A percentile compares a stretch with the other conserved stretches of the same genome.
Conservation (phyloP, 1,140 invertebrate species). For the Eulimnadia texana region DNA sequence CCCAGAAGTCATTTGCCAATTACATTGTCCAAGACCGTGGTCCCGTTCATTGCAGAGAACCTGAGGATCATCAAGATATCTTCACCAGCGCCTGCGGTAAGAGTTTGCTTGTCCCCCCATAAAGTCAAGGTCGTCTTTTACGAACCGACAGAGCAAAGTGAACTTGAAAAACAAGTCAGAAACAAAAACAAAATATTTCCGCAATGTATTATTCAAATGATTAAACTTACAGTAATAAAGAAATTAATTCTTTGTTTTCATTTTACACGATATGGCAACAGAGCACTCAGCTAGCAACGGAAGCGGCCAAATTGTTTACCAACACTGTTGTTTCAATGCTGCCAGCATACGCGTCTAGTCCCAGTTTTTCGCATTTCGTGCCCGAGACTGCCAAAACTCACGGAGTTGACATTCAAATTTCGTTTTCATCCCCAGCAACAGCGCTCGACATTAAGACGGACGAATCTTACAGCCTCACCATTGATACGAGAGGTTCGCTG, state of each 20-base stretch:
- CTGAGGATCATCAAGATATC: neutral
- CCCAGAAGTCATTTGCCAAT: neutral
- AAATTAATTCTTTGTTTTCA: neutral
- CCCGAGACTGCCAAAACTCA: neutral
- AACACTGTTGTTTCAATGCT: neutral
- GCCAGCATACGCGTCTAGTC: neutral
- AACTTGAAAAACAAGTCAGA: too few species aligned
- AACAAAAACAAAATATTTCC: neutral
- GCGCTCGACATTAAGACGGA: neutral
- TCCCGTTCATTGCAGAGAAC: neutral
- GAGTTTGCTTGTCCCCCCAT: too few species aligned
- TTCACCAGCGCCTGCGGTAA: slow-evolving; percentile 2
- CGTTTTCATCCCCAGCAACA: neutral
- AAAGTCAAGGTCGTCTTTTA: too few species aligned
- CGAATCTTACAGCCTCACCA: slow-evolving; percentile 11
- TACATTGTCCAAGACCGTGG: slow-evolving; percentile 1
- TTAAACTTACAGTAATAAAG: too few species aligned
- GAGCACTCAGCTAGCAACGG: neutral
- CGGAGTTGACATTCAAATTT: slow-evolving; percentile 2
- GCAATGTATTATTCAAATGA: too few species aligned
- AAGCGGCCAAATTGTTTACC: neutral
- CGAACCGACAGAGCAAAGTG: too few species aligned
- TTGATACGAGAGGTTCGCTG: neutral
- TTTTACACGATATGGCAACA: neutral
- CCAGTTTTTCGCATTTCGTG: neutral